A percentile compares a stretch with the other conserved stretches of the same genome.
Evolutionary conservation across 1,140 invertebrate species (phyloP).

Genomic region (Drosophila mojavensis): DNA sequence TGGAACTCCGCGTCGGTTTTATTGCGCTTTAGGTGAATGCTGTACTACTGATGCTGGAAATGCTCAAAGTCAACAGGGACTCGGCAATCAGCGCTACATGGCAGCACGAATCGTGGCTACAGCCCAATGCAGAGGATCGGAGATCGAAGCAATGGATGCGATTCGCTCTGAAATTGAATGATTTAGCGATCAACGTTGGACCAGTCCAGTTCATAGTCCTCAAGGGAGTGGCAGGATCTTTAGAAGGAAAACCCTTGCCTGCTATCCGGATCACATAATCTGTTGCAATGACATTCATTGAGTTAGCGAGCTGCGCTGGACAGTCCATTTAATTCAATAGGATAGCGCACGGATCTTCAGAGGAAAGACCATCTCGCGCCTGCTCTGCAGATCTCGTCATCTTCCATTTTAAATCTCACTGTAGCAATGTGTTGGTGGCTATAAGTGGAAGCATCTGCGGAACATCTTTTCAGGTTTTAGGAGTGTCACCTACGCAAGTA

Average conservation of each 20-base stretch:
- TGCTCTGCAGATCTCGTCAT: neutral
- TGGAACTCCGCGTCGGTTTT: constrained; percentile 3
- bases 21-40: constrained; percentile 10
- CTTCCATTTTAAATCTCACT: neutral
- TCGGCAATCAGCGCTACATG: constrained; percentile 2
- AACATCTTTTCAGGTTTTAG: constrained; percentile 29
- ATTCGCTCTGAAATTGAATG: neutral
- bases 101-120: neutral
- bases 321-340: neutral
- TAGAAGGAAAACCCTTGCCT: too few species aligned
- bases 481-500: neutral
- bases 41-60: neutral
- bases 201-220: neutral
- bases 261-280: too few species aligned
- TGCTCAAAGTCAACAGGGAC: constrained; percentile 40
- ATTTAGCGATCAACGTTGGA: neutral
- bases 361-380: neutral
- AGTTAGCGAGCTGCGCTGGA: neutral
- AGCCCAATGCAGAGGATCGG: neutral
- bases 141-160: neutral
- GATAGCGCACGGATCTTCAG: neutral
- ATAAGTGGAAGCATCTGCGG: neutral
- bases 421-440: neutral
- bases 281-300: neutral
- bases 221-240: neutral